Conservation (phyloP, 2,797 vertebrate genomes). For the Pseudochirops cupreus region DNA sequence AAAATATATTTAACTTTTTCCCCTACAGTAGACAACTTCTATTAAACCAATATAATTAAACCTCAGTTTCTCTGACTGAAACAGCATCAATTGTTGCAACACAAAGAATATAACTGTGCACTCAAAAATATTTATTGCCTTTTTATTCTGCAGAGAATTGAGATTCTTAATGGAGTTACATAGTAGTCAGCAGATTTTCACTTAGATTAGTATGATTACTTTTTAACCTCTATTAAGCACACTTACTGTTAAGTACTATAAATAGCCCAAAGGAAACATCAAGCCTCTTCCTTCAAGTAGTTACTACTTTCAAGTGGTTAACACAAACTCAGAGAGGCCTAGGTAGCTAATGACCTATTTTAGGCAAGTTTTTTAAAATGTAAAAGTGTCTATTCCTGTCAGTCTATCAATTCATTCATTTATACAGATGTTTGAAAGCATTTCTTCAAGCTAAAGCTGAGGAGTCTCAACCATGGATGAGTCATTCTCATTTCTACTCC, state of each 20-base stretch:
- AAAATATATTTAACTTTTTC: conserved; percentile 5
- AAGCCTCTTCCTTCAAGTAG: background rate
- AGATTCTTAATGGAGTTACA: conserved; percentile 7
- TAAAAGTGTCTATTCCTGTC: background rate
- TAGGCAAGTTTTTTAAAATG: background rate
- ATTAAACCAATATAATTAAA: background rate
- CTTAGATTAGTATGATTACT: conserved; percentile 11
- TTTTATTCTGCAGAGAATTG: background rate
- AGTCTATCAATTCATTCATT: background rate
- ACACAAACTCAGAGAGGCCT: background rate
- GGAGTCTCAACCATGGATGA: background rate
- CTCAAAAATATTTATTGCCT: conserved; percentile 4
- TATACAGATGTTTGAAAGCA: background rate
- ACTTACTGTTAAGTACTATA: background rate
- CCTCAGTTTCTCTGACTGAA: background rate
- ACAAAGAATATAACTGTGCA: background rate
- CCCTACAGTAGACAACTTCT: background rate
- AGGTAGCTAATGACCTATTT: background rate
- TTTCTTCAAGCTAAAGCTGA: background rate
- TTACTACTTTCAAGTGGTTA: background rate
- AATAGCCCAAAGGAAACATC: conserved; percentile 6
- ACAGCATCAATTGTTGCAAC: background rate
- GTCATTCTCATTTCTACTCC: background rate
- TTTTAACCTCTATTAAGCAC: background rate
- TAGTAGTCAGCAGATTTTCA: background rate